Evolutionary conservation across 2,113 vertebrate species (phyloP), one percentile per base, ranked within the genome.

Genomic region (Ochotona curzoniae): DNA sequence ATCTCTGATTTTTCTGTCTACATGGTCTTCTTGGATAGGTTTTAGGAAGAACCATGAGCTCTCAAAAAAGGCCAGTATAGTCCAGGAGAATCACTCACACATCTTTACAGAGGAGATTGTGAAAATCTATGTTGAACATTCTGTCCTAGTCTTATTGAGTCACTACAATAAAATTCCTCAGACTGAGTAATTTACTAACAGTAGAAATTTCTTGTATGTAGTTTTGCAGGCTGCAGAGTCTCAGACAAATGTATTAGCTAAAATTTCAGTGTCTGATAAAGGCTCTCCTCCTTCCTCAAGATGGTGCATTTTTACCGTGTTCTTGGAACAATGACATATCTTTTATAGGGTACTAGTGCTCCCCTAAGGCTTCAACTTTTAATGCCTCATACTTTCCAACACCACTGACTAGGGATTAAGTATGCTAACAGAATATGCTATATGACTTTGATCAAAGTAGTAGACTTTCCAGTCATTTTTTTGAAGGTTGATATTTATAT

Each of bases 371-470:
- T 17, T 14, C 13, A 20, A 3, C 10, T 66, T 80, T 38, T 32
- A 60, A 47, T 5, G 7, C 4, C 28, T 60, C 67, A 7, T 47
- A 73, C 5, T 4, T 8, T 80, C 30, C 25, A 80, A 57, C 14
- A 23, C 30, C 21, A 60, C 17, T 57, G 30, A 63, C 23, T 74
- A 23, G 23, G 15, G 47, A 60, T 67, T 67, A 38, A 17, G 7
- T 90, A 78, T 64, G 14, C 71, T 86, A 94, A 76, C 71, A 94
- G 32, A 90, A 93, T n/a, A 83, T 82, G 1, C 7, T 66, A 20
- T 80, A 4, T n/a, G 67, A 30, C 7, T 85, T 79, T 75, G 8
- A 79, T 51, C 28, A 80, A 84, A 44, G 86, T 17, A 85, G 28
- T 64, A 60, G n/a, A 64, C 23, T 61, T 82, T 82, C 9, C 69